Conservation (phyloP, 1,140 invertebrate species). For the Gryon sp. region DNA sequence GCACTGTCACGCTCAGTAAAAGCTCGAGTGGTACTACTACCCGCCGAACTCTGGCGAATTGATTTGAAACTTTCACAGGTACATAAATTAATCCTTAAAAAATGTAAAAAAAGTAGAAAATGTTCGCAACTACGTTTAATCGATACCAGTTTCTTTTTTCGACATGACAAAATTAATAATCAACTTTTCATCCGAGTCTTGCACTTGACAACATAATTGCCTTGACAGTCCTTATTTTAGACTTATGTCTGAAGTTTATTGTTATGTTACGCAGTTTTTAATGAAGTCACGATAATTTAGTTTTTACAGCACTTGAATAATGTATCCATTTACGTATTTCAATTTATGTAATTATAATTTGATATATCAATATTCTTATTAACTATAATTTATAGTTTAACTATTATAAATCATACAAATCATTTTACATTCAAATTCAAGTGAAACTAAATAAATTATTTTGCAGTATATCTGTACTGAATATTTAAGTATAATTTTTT, state of each 20-base stretch:
- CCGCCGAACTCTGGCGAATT: slow-evolving; percentile 70
- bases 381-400: no score
- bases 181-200: slow-evolving; percentile 29
- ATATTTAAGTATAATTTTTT: no score
- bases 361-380: no score
- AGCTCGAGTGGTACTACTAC: slow-evolving; percentile 76
- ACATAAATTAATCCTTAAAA: slow-evolving; percentile 72
- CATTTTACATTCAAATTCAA: no score
- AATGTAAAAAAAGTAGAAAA: slow-evolving; percentile 60
- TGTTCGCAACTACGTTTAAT: slow-evolving; percentile 67
- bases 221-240: slow-evolving; percentile 3
- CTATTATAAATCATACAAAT: no score
- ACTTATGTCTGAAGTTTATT: slow-evolving; percentile 22
- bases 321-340: no score
- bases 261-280: slow-evolving; percentile 3
- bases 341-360: no score
- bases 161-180: slow-evolving; percentile 55
- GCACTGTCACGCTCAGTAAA: slow-evolving; percentile 71
- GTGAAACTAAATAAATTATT: no score
- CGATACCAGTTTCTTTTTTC: slow-evolving; percentile 62
- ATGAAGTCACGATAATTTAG: no score
- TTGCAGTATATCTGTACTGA: no score
- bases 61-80: slow-evolving; percentile 63
- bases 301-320: no score
- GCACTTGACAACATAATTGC: slow-evolving; percentile 34